phyloP scores from a whole-genome alignment of 2,797 vertebrate species.

The Pseudochaenichthys georgianus region DNA sequence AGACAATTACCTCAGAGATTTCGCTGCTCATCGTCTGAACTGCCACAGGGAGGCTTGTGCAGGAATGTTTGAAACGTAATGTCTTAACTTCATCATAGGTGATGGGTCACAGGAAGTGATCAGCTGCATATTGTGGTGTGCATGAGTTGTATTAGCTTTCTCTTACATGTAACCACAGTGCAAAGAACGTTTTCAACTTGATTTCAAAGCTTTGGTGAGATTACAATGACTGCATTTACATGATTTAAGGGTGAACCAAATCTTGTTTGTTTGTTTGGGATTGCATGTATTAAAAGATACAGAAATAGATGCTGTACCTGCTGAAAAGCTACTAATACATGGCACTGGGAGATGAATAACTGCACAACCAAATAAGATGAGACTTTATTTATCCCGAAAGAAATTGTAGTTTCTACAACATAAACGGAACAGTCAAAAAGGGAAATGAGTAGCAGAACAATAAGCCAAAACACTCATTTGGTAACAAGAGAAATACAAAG shows the following conservation, averaged over 20 bases:
- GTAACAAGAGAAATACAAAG: background rate
- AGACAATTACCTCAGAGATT: conserved; percentile 35
- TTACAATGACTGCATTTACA: background rate
- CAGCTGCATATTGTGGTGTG: background rate
- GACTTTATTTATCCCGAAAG: too few species aligned
- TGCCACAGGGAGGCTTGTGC: conserved; percentile 20
- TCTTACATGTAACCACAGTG: background rate
- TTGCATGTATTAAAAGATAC: background rate
- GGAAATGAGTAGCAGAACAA: background rate
- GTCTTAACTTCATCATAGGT: conserved; percentile 14
- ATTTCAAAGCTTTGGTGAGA: conserved; percentile 1
- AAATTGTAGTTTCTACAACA: too few species aligned
- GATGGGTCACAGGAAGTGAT: conserved; percentile 7
- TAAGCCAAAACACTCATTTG: background rate
- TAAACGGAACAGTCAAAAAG: background rate
- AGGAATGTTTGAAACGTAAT: conserved; percentile 24
- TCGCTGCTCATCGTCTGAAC: conserved; percentile 27
- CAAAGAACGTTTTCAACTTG: background rate
- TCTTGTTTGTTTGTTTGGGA: background rate
- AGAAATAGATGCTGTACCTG: background rate
- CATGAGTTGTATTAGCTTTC: background rate
- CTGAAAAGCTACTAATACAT: background rate
- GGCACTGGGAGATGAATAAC: background rate
- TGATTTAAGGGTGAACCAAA: background rate
- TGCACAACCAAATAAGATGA: background rate